Percentiles rank a stretch among this genome's conserved stretches.
Conservation (phyloP, 2,797 vertebrate genomes). For the Urocyon cinereoargenteus region DNA sequence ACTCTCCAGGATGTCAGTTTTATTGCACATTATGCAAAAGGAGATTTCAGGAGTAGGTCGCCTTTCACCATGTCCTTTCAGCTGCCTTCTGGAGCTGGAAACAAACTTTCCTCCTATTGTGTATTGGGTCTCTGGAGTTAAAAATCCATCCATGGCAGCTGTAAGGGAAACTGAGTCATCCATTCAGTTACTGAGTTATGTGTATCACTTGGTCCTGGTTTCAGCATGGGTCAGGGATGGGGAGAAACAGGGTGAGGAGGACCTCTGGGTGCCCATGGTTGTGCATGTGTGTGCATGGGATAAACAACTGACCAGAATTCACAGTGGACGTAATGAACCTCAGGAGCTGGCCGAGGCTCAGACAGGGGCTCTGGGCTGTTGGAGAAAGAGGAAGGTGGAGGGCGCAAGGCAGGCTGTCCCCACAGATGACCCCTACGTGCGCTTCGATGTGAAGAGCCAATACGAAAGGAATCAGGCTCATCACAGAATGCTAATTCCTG, state of each 20-base stretch:
- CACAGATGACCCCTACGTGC: fast-evolving
- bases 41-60: not conserved
- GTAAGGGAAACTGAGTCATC: fast-evolving
- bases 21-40: fast-evolving
- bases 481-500: too few relatives aligned
- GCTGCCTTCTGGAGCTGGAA: not conserved
- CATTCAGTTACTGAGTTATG: fast-evolving
- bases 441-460: fast-evolving
- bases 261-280: fast-evolving
- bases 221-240: fast-evolving
- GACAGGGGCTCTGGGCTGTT: too few relatives aligned
- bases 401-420: fast-evolving
- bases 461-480: fast-evolving
- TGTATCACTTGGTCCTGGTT: fast-evolving
- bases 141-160: fast-evolving
- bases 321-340: fast-evolving
- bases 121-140: not conserved
- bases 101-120: fast-evolving
- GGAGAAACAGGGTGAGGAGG: fast-evolving
- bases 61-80: too few relatives aligned
- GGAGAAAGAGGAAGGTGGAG: fast-evolving
- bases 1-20: fast-evolving
- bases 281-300: fast-evolving
- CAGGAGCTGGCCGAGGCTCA: fast-evolving
- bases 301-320: fast-evolving